Conservation (phyloP, 35 echinoderm and acorn worm species). For the Hemicentrotus pulcherrimus region DNA sequence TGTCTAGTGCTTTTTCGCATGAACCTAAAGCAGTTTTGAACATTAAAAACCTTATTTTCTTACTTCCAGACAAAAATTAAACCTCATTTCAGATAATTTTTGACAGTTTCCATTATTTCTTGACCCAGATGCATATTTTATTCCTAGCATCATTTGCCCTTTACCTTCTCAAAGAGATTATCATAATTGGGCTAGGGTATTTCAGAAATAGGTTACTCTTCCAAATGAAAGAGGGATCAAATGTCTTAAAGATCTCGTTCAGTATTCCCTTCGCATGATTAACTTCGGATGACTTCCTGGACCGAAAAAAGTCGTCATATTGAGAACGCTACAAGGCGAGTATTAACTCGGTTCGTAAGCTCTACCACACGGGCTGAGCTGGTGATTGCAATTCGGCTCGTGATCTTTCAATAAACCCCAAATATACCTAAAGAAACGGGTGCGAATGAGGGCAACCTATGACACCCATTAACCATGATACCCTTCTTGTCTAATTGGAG, state of each 20-base stretch:
- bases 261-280: background rate
- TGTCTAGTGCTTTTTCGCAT: background rate
- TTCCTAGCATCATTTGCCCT: background rate
- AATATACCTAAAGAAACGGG: background rate
- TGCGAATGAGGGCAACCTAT: background rate
- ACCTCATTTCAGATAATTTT: background rate
- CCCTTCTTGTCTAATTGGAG: background rate
- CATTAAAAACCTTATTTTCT: no score
- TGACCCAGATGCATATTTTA: background rate
- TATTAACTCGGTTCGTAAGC: background rate
- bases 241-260: background rate
- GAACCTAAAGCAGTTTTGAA: background rate
- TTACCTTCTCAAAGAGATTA: background rate
- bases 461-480: slow-evolving; percentile 9
- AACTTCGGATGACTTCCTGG: background rate
- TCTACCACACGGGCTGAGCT: no score
- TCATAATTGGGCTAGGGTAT: background rate
- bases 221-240: background rate
- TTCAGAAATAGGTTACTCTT: background rate
- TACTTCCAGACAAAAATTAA: background rate
- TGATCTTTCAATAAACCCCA: background rate
- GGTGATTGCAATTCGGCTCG: background rate
- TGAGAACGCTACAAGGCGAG: background rate
- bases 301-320: background rate
- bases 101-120: background rate